phyloP scores from a whole-genome alignment of 37 sponge, comb jelly and placozoan species.

The Aphrocallistes beatrix region DNA sequence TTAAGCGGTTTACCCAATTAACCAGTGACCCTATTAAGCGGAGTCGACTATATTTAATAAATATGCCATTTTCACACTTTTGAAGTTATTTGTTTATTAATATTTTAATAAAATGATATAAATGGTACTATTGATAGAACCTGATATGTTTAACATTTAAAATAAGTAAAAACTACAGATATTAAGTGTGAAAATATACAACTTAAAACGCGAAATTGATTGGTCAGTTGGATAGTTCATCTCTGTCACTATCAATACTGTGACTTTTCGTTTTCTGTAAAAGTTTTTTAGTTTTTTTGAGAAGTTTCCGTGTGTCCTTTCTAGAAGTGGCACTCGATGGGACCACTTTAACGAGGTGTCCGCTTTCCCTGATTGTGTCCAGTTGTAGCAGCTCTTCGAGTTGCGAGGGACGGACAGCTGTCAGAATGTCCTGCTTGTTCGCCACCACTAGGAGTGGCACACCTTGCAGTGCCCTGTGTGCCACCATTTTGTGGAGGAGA shows the following conservation, averaged over 20 bases:
- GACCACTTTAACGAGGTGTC: not conserved
- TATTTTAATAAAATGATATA: no score
- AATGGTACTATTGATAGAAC: no score
- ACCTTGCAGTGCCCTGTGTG: not conserved
- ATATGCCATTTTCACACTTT: no score
- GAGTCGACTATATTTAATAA: no score
- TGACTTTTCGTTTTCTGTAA: not conserved
- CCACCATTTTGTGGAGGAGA: not conserved
- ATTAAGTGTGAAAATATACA: no score
- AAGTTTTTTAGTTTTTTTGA: not conserved
- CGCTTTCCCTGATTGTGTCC: not conserved
- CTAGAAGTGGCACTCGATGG: not conserved
- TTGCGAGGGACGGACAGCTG: not conserved
- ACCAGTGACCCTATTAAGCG: no score
- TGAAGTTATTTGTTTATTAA: no score
- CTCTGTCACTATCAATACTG: not conserved
- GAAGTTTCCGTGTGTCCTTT: not conserved
- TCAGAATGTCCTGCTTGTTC: not conserved
- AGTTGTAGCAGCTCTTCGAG: not conserved
- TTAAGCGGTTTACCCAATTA: no score
- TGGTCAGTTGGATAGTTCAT: no score
- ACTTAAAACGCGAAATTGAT: no score
- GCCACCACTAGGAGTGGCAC: slow-evolving; percentile 7
- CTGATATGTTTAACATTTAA: no score
- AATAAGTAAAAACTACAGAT: no score